Base-by-base conservation (phyloP, 2,797 vertebrate genomes). In the Notolabrus celidotus region DNA sequence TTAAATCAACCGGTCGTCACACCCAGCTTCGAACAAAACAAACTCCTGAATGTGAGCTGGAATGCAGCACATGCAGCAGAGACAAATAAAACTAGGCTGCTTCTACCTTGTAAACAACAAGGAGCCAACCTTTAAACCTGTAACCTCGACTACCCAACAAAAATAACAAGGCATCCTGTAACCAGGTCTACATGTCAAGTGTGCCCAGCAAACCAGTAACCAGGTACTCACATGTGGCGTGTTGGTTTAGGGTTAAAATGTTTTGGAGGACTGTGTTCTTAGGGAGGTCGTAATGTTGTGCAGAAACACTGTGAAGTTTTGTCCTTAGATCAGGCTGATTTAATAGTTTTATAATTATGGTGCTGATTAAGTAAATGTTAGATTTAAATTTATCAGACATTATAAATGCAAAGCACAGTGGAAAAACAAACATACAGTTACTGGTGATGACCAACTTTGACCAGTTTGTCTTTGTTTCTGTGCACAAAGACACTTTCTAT, bases 1-100 rank as follows among this genome's bases (percentile, higher is more conserved):
- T 43, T 19, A 41, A 56, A 56, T 56, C 49, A 38, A 10, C 12
- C 7, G 52, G 17, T n/a, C 16, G 53, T 64, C 68, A 67, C 50
- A 55, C 51, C 59, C 54, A 33, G 14, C 9, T 22, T 56, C 38
- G 36, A 42, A 63, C 53, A 46, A 57, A 65, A 50, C 8, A 61
- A 10, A 34, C n/a, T 53, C 20, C 20, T 25, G 27, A 16, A 54
- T 43, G 19, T 53, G 54, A 57, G 9, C 38, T 10, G 29, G 59
- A 71, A 67, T 45, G 34, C 23, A 31, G 38, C 7, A 16, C 19
- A 25, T 20, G 36, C 4, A 16, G 31, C 25, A 14, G 19, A 50
- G 22, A 47, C 38, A 25, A 15, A 54, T n/a, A n/a, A 56, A 43
- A 7, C 31, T 34, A 31, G 15, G 23, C 27, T 2, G 0, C 57